These are phyloP conservation scores for Apostichopus japonicus DNA, from an alignment of 35 echinoderm and acorn worm genomes.

Conservation along the genomic window DNA sequence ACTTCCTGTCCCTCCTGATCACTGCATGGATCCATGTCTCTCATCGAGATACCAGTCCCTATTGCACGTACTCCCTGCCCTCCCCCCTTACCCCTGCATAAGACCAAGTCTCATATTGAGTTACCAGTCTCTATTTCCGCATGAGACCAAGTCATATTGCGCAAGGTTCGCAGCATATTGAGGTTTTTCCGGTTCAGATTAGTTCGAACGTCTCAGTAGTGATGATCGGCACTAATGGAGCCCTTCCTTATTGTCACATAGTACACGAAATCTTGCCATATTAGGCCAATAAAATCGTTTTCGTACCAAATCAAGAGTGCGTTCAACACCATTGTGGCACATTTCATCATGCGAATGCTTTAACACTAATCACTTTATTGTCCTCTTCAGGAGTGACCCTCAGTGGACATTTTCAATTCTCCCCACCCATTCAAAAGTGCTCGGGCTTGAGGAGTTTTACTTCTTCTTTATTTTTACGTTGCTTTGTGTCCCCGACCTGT, in stretches of 20 bases:
- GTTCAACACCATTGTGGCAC: slow-evolving; percentile 45
- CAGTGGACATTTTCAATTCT: slow-evolving; percentile 5
- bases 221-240: slow-evolving; percentile 54
- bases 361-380: neutral
- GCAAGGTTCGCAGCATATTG: too few relatives aligned
- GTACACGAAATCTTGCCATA: slow-evolving; percentile 59
- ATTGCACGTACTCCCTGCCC: too few relatives aligned
- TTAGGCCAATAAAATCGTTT: slow-evolving; percentile 55
- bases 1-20: too few relatives aligned
- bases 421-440: neutral
- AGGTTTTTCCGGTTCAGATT: neutral
- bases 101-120: too few relatives aligned
- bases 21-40: too few relatives aligned
- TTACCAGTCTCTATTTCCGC: too few relatives aligned
- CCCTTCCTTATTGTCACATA: slow-evolving; percentile 34
- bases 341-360: slow-evolving; percentile 47
- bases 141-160: too few relatives aligned
- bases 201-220: slow-evolving; percentile 62
- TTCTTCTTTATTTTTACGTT: neutral
- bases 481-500: too few relatives aligned
- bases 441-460: too few relatives aligned
- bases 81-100: too few relatives aligned
- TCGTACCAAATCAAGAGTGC: slow-evolving; percentile 12
- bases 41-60: too few relatives aligned
- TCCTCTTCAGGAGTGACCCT: slow-evolving; percentile 32